Evolutionary conservation across 2,888 invertebrate genomes (phyloP), one percentile per base, ranked within the genome.

Genomic region (Barypeithes pellucidus): DNA sequence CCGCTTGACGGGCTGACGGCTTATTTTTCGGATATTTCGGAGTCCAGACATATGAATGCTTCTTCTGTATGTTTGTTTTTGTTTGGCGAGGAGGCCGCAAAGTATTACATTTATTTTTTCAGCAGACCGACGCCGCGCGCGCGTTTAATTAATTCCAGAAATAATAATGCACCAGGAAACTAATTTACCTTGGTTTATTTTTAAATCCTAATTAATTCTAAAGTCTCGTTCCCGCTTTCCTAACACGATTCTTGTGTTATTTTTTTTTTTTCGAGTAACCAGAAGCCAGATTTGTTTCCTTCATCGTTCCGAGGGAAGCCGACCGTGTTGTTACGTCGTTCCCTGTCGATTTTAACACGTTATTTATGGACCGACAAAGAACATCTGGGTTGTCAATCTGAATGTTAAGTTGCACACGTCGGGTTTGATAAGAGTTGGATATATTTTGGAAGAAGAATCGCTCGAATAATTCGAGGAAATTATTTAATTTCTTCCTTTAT

Each of bases 291-390:
- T 54, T 22, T 54, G 66, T 66, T 66, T 66, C 43, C 39, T 54
- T 66, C 66, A 24, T 11, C 66, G 54, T n/a, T 22, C 54, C 39
- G 24, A 66, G 41, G 66, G 54, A 54, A 66, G 20, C 54, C 39
- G 41, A 66, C 18, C 39, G 8, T 24, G 41, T 66, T 24, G 39
- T 16, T n/a, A 20, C 54, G 16, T 54, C 54, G 54, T 66, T 66
- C n/a, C 11, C 54, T 54, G 66, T 66, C 66, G 45, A 66, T 66
- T 52, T 36, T 36, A 41, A 52, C 54, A 54, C 66, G 39, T 36
- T 69, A 62, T 61, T 69, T 63, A 61, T 33, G 24, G 52, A 54
- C 61, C 62, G 69, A 43, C 63, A 62, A 63, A 69, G 54, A 63
- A 36, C 69, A 69, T 69, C 69, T 69, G 69, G 69, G 29, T 52